Conservation (phyloP, 2,888 invertebrate species). For the Caenorhabditis doughertyi region DNA sequence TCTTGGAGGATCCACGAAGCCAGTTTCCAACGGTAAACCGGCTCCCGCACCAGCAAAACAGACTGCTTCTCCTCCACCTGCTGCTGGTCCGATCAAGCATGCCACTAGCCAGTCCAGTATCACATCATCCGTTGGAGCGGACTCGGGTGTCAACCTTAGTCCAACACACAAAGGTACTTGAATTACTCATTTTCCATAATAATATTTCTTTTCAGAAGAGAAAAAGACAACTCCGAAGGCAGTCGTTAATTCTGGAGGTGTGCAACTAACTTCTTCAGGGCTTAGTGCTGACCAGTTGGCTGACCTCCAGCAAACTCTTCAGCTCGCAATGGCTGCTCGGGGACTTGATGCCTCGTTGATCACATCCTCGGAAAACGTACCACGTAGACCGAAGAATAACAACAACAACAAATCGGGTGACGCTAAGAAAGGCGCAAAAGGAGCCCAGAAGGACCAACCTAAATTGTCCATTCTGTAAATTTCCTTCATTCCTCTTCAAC, state of each 20-base stretch:
- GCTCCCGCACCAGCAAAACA: conserved; percentile 7
- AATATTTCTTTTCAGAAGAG: conserved; percentile 63
- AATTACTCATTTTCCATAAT: neutral
- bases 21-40: conserved; percentile 58
- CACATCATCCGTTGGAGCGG: conserved; percentile 78
- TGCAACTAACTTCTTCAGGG: conserved; percentile 78
- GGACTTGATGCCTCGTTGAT: conserved; percentile 74
- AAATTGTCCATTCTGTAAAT: conserved; percentile 63
- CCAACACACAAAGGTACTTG: conserved; percentile 72
- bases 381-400: conserved; percentile 52
- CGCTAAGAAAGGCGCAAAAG: conserved; percentile 52
- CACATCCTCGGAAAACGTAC: conserved; percentile 54
- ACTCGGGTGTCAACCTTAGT: conserved; percentile 78
- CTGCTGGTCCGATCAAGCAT: conserved; percentile 73
- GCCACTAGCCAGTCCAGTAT: conserved; percentile 79
- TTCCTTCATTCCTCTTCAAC: conserved; percentile 9
- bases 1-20: conserved; percentile 39
- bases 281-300: conserved; percentile 80
- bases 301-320: conserved; percentile 75
- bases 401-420: conserved; percentile 45
- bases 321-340: conserved; percentile 70
- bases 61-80: conserved; percentile 53
- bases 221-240: conserved; percentile 63
- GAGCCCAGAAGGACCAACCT: conserved; percentile 56
- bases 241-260: conserved; percentile 73